Conservation (phyloP, 2,888 invertebrate species). For the Andrena minutula region DNA sequence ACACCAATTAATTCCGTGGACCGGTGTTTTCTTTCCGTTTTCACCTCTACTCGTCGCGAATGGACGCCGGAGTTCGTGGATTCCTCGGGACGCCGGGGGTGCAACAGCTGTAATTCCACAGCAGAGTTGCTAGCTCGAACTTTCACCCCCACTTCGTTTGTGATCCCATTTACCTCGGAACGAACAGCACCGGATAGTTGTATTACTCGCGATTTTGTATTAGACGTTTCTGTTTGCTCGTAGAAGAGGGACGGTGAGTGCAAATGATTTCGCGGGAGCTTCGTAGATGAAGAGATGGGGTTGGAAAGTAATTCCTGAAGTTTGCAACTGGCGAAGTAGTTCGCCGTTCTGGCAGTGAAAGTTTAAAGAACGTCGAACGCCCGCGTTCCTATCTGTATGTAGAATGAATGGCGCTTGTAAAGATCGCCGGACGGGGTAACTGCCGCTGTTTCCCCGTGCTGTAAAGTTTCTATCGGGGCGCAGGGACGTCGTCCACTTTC, state of each 20-base stretch:
- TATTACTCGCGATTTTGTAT: too few relatives aligned
- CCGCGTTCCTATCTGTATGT: not conserved
- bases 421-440: not conserved
- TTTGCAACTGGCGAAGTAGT: not conserved
- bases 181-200: too few relatives aligned
- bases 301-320: not conserved
- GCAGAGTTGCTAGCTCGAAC: not conserved
- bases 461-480: constrained; percentile 1
- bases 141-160: not conserved
- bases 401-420: not conserved
- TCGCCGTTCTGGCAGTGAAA: not conserved
- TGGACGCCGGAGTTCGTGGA: not conserved
- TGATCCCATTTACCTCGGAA: too few relatives aligned
- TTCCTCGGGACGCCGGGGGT: not conserved
- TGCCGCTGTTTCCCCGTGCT: not conserved
- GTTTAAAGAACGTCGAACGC: not conserved
- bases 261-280: not conserved
- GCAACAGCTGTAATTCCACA: not conserved
- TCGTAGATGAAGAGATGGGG: not conserved
- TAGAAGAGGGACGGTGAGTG: too few relatives aligned
- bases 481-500: not conserved
- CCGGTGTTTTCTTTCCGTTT: constrained; percentile 33
- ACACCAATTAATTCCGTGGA: constrained; percentile 44
- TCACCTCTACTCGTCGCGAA: not conserved
- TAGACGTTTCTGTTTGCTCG: too few relatives aligned